Conservation (phyloP, 2,113 vertebrate genomes). For the Siniperca knerii region DNA sequence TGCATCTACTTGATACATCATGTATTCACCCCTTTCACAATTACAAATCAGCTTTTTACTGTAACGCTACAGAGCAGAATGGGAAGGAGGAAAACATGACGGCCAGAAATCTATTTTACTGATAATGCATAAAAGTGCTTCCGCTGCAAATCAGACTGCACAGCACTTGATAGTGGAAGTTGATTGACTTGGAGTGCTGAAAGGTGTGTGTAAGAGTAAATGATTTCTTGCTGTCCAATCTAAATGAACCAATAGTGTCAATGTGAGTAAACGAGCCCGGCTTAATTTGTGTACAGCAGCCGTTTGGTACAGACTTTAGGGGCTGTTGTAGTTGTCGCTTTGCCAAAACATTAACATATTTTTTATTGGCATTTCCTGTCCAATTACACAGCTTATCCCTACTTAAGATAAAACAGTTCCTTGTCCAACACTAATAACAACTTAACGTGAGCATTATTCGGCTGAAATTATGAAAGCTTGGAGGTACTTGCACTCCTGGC, state of each 20-base stretch:
- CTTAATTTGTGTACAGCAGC: slow-evolving; percentile 39
- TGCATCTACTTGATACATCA: background rate
- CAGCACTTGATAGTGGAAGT: background rate
- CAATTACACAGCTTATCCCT: slow-evolving; percentile 33
- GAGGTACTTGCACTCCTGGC: background rate
- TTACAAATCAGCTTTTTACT: slow-evolving; percentile 24
- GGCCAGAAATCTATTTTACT: slow-evolving; percentile 53
- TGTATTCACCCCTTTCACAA: background rate
- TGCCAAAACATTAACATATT: slow-evolving; percentile 42
- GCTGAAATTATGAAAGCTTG: slow-evolving; percentile 1
- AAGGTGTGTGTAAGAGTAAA: slow-evolving; percentile 46
- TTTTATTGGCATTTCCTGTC: slow-evolving; percentile 27
- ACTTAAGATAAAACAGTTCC: slow-evolving; percentile 50
- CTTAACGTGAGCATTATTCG: background rate
- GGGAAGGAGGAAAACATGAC: slow-evolving; percentile 17
- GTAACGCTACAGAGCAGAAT: slow-evolving; percentile 5
- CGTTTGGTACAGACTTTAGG: background rate
- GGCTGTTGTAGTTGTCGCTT: slow-evolving; percentile 19
- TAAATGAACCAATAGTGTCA: slow-evolving; percentile 34
- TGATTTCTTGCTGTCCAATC: slow-evolving; percentile 21
- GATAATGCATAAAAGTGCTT: slow-evolving; percentile 44
- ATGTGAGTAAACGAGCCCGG: slow-evolving; percentile 11
- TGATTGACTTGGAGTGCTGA: slow-evolving; percentile 38
- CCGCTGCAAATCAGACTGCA: slow-evolving; percentile 23
- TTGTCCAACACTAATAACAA: slow-evolving; percentile 28